phyloP scores from a whole-genome alignment of 2,113 vertebrate genomes.

The Camelus dromedarius region DNA sequence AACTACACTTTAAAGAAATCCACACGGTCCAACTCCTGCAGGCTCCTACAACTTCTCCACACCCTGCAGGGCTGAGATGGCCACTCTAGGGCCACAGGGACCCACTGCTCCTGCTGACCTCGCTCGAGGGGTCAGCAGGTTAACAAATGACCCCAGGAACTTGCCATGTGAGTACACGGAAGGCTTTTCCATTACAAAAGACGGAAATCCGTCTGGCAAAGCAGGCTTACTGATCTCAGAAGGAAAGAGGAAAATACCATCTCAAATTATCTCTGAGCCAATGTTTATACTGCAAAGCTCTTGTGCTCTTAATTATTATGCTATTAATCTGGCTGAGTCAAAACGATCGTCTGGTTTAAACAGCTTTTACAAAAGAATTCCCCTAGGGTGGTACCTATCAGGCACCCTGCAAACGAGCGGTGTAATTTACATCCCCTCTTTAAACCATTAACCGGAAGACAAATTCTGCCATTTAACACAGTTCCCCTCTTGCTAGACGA shows the following conservation, averaged over 20 bases:
- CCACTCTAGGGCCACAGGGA: too few relatives aligned
- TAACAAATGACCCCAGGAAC: not conserved
- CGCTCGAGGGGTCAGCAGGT: not conserved
- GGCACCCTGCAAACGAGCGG: slow-evolving; percentile 24
- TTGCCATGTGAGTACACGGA: not conserved
- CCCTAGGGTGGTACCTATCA: not conserved
- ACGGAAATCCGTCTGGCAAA: slow-evolving; percentile 23
- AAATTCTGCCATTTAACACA: slow-evolving; percentile 80
- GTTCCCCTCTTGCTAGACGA: slow-evolving; percentile 74
- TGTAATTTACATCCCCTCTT: slow-evolving; percentile 62
- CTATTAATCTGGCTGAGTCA: slow-evolving; percentile 51
- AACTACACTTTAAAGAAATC: not conserved
- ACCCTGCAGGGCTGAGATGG: not conserved
- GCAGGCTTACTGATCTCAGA: not conserved
- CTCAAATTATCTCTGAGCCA: not conserved
- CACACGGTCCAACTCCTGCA: fast-evolving
- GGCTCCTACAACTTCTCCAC: not conserved
- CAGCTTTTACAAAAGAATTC: slow-evolving; percentile 40
- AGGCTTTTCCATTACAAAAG: not conserved
- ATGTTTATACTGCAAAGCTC: slow-evolving; percentile 37
- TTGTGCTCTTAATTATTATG: slow-evolving; percentile 5
- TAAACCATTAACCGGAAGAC: slow-evolving; percentile 66
- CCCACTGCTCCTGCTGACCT: not conserved
- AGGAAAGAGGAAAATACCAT: not conserved
- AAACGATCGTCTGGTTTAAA: slow-evolving; percentile 60